Percentiles rank a stretch among this genome's conserved stretches.
These are phyloP conservation scores for Drosophila hydei DNA, from an alignment of 1,140 invertebrate genomes.

Conservation along the genomic window DNA sequence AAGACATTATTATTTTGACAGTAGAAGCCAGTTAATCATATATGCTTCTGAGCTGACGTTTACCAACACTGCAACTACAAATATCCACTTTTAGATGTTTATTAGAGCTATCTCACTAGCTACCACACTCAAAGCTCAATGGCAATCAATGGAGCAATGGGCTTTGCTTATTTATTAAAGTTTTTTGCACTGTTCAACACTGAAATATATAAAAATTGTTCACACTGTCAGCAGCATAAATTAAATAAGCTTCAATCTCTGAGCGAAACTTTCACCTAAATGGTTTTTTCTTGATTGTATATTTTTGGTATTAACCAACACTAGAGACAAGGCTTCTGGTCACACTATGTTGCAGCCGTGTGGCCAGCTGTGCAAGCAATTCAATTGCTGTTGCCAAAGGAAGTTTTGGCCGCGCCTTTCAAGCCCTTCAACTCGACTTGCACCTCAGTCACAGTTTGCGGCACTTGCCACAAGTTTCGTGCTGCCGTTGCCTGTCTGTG, in stretches of 20 bases:
- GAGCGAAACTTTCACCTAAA: no score
- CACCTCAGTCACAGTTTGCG: slow-evolving; percentile 50
- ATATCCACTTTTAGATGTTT: not conserved
- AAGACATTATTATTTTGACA: no score
- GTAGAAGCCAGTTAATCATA: no score
- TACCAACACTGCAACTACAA: not conserved
- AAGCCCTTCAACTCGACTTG: slow-evolving; percentile 23
- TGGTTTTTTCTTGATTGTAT: no score
- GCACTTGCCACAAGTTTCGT: slow-evolving; percentile 21
- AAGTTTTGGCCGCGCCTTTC: not conserved
- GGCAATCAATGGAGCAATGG: no score
- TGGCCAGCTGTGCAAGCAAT: slow-evolving; percentile 11
- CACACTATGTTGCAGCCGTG: not conserved
- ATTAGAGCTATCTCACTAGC: no score
- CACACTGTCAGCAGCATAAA: not conserved
- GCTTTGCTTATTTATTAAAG: no score
- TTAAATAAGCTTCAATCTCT: no score
- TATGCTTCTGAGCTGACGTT: not conserved
- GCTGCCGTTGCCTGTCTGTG: not conserved
- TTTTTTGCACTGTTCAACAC: not conserved
- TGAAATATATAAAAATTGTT: not conserved
- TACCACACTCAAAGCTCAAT: no score
- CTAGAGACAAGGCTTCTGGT: not conserved
- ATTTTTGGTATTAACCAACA: not conserved
- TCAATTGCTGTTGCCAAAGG: not conserved